A percentile compares a stretch with the other conserved stretches of the same genome.
phyloP scores from a whole-genome alignment of 2,113 vertebrate genomes.

The Hipposideros armiger region DNA sequence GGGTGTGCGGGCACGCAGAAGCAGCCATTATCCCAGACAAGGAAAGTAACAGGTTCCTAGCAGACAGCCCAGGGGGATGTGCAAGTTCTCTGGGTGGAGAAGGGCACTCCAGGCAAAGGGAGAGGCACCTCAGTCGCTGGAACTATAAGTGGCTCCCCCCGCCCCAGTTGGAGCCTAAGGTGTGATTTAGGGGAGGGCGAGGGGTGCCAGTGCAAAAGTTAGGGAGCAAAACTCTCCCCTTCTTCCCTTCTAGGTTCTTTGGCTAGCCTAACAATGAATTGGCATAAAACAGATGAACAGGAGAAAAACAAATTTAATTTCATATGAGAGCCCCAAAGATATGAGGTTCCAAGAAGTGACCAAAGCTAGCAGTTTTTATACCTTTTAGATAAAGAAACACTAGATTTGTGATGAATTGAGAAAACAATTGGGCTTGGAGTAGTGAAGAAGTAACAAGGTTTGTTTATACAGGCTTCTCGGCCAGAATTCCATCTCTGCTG shows the following conservation, averaged over 20 bases:
- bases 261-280: not conserved
- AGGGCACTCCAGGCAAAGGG: not conserved
- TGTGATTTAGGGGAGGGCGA: not conserved
- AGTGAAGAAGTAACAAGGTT: not conserved
- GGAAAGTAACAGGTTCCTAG: not conserved
- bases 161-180: not conserved
- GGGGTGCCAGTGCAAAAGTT: not conserved
- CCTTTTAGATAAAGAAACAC: not conserved
- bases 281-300: not conserved
- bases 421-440: not conserved
- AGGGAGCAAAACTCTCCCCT: not conserved
- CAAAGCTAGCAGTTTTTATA: not conserved
- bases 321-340: not conserved
- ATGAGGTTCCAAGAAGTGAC: not conserved
- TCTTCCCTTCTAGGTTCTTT: not conserved
- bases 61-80: accelerated
- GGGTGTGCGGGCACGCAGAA: not conserved
- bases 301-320: not conserved
- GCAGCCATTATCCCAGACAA: not conserved
- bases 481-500: too few species aligned
- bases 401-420: not conserved
- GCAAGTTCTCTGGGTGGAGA: not conserved
- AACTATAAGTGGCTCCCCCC: not conserved
- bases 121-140: not conserved
- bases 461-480: not conserved